Conservation (phyloP, 1,140 invertebrate species). For the Pseudomyrmex concolor region DNA sequence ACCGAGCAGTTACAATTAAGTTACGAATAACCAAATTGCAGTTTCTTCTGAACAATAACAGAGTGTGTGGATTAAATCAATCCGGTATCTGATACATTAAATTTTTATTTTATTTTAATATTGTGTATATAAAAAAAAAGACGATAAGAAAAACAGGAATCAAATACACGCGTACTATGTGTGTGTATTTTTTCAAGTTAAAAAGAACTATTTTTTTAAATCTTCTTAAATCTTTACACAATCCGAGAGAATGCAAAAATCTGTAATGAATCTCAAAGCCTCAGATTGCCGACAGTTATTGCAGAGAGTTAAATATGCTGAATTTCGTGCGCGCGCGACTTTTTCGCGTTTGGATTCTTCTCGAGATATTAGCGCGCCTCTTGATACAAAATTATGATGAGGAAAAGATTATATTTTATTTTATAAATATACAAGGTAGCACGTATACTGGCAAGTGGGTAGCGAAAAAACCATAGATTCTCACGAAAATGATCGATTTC, state of each 20-base stretch:
- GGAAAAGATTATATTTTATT: neutral
- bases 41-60: neutral
- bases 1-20: neutral
- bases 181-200: too few relatives aligned
- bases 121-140: neutral
- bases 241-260: too few relatives aligned
- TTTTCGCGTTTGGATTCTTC: too few relatives aligned
- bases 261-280: too few relatives aligned
- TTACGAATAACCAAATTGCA: neutral
- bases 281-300: too few relatives aligned
- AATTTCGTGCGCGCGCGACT: too few relatives aligned
- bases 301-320: too few relatives aligned
- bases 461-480: neutral
- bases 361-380: too few relatives aligned
- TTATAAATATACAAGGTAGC: neutral
- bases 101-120: slow-evolving; percentile 3
- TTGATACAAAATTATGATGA: neutral
- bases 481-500: slow-evolving; percentile 26
- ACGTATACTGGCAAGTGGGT: neutral
- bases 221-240: too few relatives aligned
- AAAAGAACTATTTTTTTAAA: too few relatives aligned
- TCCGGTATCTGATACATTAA: neutral
- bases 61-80: neutral
- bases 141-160: too few relatives aligned
- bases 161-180: too few relatives aligned